A percentile compares a stretch with the other conserved stretches of the same genome.
Conservation (phyloP, 2,888 invertebrate species). For the Oscheius onirici region DNA sequence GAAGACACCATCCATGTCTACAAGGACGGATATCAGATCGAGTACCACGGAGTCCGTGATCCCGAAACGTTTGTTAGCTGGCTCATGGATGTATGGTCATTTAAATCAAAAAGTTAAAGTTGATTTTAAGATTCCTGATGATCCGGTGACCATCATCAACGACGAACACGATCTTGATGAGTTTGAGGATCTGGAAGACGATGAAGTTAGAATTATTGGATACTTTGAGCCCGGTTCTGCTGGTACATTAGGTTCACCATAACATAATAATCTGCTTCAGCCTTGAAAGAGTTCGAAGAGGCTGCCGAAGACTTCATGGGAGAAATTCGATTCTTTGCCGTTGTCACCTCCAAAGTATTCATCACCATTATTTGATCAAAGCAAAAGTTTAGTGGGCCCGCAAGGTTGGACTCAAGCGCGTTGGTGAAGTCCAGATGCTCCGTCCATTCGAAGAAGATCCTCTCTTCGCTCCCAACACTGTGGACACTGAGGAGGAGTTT, state of each 20-base stretch:
- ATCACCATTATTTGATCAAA: not conserved
- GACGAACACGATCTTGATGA: constrained; percentile 71
- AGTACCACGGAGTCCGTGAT: constrained; percentile 71
- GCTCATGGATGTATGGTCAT: constrained; percentile 71
- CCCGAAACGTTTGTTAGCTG: constrained; percentile 71
- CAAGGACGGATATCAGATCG: constrained; percentile 71
- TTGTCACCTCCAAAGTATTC: constrained; percentile 67
- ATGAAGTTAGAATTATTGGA: constrained; percentile 69
- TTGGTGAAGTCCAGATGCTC: constrained; percentile 71
- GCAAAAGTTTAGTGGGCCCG: constrained; percentile 70
- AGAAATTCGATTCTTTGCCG: constrained; percentile 71
- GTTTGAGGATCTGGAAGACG: constrained; percentile 70
- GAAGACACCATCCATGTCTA: constrained; percentile 71
- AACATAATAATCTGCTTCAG: constrained; percentile 39
- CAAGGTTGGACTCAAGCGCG: constrained; percentile 68
- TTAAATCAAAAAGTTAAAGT: no score
- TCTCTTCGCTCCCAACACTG: constrained; percentile 67
- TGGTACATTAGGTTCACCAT: no score
- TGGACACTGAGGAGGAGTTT: constrained; percentile 70
- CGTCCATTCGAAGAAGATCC: constrained; percentile 71
- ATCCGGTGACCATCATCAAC: constrained; percentile 72
- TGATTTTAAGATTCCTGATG: constrained; percentile 71
- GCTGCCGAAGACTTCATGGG: constrained; percentile 72
- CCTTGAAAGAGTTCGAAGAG: constrained; percentile 71
- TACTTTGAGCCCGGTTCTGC: constrained; percentile 71